Evolutionary conservation across 2,113 vertebrate species (phyloP).

Genomic region (Corydoras sp.): DNA sequence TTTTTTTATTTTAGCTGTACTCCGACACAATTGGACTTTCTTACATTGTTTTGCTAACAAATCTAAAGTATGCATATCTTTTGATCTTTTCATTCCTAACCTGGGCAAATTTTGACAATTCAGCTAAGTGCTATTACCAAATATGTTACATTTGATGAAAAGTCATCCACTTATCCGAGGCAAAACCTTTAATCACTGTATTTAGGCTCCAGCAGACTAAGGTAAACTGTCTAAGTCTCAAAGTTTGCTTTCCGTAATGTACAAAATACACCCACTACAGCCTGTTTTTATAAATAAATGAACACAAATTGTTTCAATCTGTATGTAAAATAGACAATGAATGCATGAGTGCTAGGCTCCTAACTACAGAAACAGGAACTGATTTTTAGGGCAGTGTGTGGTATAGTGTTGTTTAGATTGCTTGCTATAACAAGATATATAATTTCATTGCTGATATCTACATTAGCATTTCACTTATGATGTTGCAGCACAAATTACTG

Average conservation of each 20-base stretch:
- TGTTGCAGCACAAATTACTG: too few species aligned
- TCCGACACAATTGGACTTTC: too few species aligned
- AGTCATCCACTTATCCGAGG: not conserved
- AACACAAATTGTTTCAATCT: conserved; percentile 11
- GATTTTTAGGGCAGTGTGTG: not conserved
- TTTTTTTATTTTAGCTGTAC: too few species aligned
- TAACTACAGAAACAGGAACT: not conserved
- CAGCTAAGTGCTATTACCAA: conserved; percentile 1
- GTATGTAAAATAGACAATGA: not conserved
- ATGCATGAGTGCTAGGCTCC: not conserved
- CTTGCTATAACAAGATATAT: too few species aligned
- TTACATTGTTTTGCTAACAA: conserved; percentile 10
- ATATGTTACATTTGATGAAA: conserved; percentile 16
- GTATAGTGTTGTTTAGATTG: not conserved
- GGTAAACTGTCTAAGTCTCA: not conserved
- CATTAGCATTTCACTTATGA: too few species aligned
- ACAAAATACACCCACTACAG: conserved; percentile 22
- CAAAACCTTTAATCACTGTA: conserved; percentile 23
- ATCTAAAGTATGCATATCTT: conserved; percentile 2
- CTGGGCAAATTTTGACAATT: not conserved
- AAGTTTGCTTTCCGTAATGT: conserved; percentile 6
- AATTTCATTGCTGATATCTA: too few species aligned
- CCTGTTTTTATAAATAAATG: not conserved
- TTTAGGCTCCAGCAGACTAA: conserved; percentile 3
- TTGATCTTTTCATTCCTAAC: conserved; percentile 6